Conservation (phyloP, 37 sponge, comb jelly and placozoan species). For the Oopsacas minuta region DNA sequence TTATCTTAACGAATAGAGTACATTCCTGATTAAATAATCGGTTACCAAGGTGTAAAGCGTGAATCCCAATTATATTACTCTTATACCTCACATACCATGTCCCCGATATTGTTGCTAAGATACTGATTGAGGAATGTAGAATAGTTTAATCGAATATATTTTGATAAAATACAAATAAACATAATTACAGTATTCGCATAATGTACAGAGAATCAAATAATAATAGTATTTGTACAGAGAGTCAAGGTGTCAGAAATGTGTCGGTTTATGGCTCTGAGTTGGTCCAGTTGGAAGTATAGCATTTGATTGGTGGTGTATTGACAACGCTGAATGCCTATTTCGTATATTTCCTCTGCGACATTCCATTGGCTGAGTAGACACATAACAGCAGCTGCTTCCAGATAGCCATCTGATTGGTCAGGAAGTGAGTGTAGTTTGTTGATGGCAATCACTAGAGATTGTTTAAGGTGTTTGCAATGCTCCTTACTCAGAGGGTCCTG, state of each 20-base stretch:
- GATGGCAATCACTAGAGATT: neutral
- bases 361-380: conserved; percentile 15
- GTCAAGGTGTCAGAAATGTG: neutral
- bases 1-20: neutral
- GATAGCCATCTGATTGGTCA: conserved; percentile 17
- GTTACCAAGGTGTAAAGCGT: neutral
- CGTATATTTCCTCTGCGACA: neutral
- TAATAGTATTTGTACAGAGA: neutral
- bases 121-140: neutral
- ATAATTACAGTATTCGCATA: neutral
- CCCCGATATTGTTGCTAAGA: neutral
- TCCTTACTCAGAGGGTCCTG: neutral
- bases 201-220: neutral
- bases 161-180: neutral
- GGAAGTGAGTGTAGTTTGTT: neutral
- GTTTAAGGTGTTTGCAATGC: neutral
- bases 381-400: conserved; percentile 6
- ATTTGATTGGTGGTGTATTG: neutral
- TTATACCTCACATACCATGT: neutral
- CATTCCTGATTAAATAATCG: neutral
- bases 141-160: neutral
- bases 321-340: neutral
- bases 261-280: conserved; percentile 9
- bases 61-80: neutral
- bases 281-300: neutral